Evolutionary conservation across 1,140 invertebrate genomes (phyloP).

Genomic region (Drosophila setifemur): DNA sequence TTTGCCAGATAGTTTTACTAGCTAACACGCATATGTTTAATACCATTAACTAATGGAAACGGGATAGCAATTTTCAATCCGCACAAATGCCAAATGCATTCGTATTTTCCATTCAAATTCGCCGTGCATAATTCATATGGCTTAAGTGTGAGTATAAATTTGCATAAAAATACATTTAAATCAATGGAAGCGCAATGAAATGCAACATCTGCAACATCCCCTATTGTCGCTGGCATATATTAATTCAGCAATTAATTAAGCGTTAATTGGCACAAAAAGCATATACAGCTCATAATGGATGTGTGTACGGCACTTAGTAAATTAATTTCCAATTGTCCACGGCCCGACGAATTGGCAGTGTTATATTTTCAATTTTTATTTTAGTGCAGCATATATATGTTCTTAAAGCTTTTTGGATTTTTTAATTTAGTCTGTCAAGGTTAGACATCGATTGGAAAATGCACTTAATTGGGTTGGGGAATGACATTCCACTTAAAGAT

Average conservation of each 20-base stretch:
- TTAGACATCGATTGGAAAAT: background rate
- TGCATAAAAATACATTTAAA: slow-evolving; percentile 73
- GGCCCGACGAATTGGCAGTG: no score
- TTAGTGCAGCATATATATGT: background rate
- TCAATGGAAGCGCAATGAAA: slow-evolving; percentile 55
- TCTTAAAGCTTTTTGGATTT: background rate
- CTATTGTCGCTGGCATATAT: slow-evolving; percentile 40
- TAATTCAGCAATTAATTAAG: slow-evolving; percentile 74
- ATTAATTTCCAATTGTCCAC: slow-evolving; percentile 51
- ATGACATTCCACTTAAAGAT: no score
- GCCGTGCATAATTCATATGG: slow-evolving; percentile 30
- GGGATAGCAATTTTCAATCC: background rate
- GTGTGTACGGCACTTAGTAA: slow-evolving; percentile 45
- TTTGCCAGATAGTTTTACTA: slow-evolving; percentile 28
- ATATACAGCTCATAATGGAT: slow-evolving; percentile 65
- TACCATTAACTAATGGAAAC: background rate
- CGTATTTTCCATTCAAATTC: slow-evolving; percentile 21
- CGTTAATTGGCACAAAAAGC: slow-evolving; percentile 71
- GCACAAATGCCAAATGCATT: slow-evolving; percentile 25
- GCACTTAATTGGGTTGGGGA: background rate
- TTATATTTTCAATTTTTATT: no score
- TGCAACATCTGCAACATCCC: slow-evolving; percentile 53
- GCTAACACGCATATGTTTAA: background rate
- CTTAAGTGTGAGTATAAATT: slow-evolving; percentile 32
- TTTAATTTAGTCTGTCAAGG: background rate